A percentile compares a stretch with the other conserved stretches of the same genome.
Evolutionary conservation across 92 coral and sea anemone species (phyloP).

Genomic region (Blastomussa wellsi): DNA sequence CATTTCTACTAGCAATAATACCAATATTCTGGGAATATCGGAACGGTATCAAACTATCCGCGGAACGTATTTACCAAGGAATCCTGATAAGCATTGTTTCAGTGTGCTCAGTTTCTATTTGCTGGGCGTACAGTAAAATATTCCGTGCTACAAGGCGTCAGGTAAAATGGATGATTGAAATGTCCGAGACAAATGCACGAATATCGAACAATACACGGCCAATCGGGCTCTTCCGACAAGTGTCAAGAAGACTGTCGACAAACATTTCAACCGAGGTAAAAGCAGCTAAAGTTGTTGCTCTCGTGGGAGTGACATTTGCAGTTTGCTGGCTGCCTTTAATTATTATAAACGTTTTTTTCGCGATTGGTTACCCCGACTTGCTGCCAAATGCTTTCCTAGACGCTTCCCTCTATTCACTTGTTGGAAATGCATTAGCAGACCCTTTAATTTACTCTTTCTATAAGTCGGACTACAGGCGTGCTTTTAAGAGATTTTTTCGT

Average conservation of each 20-base stretch:
- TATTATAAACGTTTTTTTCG: slow-evolving; percentile 74
- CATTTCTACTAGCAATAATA: slow-evolving; percentile 64
- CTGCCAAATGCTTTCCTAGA: slow-evolving; percentile 64
- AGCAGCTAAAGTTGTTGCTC: slow-evolving; percentile 89
- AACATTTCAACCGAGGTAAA: slow-evolving; percentile 74
- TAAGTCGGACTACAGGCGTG: slow-evolving; percentile 81
- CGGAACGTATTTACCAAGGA: slow-evolving; percentile 75
- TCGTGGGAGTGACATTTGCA: slow-evolving; percentile 71
- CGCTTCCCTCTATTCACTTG: slow-evolving; percentile 82
- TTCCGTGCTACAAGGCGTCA: slow-evolving; percentile 86
- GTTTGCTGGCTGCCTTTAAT: slow-evolving; percentile 92
- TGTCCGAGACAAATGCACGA: slow-evolving; percentile 22
- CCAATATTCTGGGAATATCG: slow-evolving; percentile 80
- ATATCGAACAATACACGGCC: background rate
- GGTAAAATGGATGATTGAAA: slow-evolving; percentile 64
- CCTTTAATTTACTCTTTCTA: slow-evolving; percentile 88
- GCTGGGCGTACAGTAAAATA: slow-evolving; percentile 69
- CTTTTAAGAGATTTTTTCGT: slow-evolving; percentile 54
- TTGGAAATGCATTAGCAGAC: slow-evolving; percentile 82
- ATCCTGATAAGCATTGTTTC: slow-evolving; percentile 71
- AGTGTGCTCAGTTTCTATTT: slow-evolving; percentile 53
- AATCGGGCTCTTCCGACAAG: slow-evolving; percentile 2
- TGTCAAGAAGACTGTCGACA: slow-evolving; percentile 47
- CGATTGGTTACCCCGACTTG: slow-evolving; percentile 53
- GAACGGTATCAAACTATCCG: slow-evolving; percentile 17